Percentiles rank a stretch among this genome's conserved stretches.
Evolutionary conservation across 2,888 invertebrate genomes (phyloP).

Genomic region (Clitarchus hookeri): DNA sequence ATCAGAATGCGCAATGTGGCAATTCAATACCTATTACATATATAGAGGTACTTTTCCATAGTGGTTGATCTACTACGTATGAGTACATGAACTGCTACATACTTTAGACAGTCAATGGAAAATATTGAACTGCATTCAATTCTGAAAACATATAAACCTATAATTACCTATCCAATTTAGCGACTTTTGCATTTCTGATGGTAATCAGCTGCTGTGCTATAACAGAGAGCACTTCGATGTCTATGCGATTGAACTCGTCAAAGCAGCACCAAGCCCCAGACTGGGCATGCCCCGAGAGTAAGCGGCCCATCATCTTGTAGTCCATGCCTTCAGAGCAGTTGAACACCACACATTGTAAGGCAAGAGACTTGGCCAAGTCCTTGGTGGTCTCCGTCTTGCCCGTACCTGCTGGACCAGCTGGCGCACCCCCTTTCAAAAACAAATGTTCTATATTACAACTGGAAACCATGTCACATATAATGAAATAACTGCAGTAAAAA

Average conservation of each 20-base stretch:
- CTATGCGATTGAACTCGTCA: conserved; percentile 89
- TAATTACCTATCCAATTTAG: conserved; percentile 60
- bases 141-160: too few species aligned
- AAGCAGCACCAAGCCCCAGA: conserved; percentile 94
- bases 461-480: too few species aligned
- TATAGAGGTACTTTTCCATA: too few species aligned
- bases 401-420: conserved; percentile 86
- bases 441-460: too few species aligned
- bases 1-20: too few species aligned
- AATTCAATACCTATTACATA: too few species aligned
- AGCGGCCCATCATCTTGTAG: conserved; percentile 84
- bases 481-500: too few species aligned
- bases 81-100: too few species aligned
- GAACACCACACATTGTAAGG: conserved; percentile 89
- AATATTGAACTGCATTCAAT: too few species aligned
- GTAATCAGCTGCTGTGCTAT: conserved; percentile 90
- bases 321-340: conserved; percentile 84
- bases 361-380: conserved; percentile 84
- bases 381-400: conserved; percentile 93
- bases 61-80: too few species aligned
- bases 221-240: conserved; percentile 87
- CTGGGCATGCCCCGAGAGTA: conserved; percentile 87
- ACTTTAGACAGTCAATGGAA: too few species aligned
- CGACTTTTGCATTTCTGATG: conserved; percentile 82
- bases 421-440: conserved; percentile 70